phyloP scores from a whole-genome alignment of 2,113 vertebrate species.

The Toxotes chatareus region DNA sequence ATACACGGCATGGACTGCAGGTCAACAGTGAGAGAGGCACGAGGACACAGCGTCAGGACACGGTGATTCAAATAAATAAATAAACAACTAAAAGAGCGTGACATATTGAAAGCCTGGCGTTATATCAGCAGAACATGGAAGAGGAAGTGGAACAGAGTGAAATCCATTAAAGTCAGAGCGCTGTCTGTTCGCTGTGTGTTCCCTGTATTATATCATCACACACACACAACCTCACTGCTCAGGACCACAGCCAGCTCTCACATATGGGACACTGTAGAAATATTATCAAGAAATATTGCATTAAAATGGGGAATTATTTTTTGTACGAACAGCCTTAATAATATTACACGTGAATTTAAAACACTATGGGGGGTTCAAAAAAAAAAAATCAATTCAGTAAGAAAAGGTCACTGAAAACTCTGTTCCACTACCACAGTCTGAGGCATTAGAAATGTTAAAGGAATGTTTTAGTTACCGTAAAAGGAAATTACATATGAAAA shows the following conservation, averaged over 20 bases:
- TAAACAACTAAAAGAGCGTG: neutral
- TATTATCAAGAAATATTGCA: neutral
- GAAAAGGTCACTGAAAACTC: neutral
- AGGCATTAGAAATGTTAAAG: neutral
- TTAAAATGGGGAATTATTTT: neutral
- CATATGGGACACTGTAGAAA: neutral
- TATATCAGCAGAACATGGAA: accelerated
- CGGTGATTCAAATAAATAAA: neutral
- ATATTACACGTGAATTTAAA: neutral
- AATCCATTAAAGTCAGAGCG: neutral
- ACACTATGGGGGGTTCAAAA: too few species aligned
- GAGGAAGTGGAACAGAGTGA: neutral
- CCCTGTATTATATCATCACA: neutral
- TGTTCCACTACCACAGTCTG: neutral
- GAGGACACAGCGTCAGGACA: conserved; percentile 11
- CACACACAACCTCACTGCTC: neutral
- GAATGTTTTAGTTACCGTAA: neutral
- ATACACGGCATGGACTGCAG: conserved; percentile 93
- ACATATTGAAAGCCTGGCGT: neutral
- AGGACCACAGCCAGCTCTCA: neutral
- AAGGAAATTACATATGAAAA: neutral
- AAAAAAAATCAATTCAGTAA: neutral
- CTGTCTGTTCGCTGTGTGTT: neutral
- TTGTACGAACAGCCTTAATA: neutral
- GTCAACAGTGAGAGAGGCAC: neutral